Base-by-base conservation (phyloP, 2,113 vertebrate genomes). In the Eclectus roratus region DNA sequence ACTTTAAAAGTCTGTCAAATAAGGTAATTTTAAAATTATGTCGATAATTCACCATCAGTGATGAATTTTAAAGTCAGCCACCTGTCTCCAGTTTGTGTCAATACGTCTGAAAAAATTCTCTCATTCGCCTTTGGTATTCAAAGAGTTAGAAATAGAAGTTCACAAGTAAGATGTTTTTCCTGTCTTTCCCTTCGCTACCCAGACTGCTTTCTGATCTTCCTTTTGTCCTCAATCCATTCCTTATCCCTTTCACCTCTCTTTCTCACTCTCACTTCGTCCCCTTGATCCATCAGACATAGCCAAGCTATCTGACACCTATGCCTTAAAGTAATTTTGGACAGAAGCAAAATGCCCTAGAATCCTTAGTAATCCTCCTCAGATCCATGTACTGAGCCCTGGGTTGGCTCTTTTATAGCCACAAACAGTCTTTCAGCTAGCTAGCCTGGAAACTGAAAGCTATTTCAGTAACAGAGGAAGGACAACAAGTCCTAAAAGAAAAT, bases 291-390 rank as follows among this genome's bases (percentile, higher is more conserved):
- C 96, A 96, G 94, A 97, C 91, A 92, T 85, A 97, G 96, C 89
- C 96, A 94, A 94, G 95, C 93, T 95, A 94, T 97, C 97, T 97
- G 96, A 96, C 93, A 96, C 88, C 96, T 97, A 88, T 96, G 95
- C 96, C 96, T 98, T 97, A 97, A 98, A 97, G 97, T 98, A 97
- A 98, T 98, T 98, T 98, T 97, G 97, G 97, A 97, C 97, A 97
- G 97, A 98, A 96, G 97, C 95, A 97, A 98, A 98, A 97, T 97
- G 96, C 97, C 95, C 92, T 87, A 82, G 97, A 98, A 98, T 98
- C 98, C 98, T 97, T 95, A 97, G 97, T 98, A 98, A 98, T 98
- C 98, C 96, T 43, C 80, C 92, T 97, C 97, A 97, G 97, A 98
- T 98, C 96, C 97, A 88, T 82, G 97, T 95, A 95, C 97, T 98